Percentiles rank a stretch among this genome's conserved stretches.
These are phyloP conservation scores for Cyprinus carpio DNA, from an alignment of 2,113 vertebrate species.

Conservation along the genomic window DNA sequence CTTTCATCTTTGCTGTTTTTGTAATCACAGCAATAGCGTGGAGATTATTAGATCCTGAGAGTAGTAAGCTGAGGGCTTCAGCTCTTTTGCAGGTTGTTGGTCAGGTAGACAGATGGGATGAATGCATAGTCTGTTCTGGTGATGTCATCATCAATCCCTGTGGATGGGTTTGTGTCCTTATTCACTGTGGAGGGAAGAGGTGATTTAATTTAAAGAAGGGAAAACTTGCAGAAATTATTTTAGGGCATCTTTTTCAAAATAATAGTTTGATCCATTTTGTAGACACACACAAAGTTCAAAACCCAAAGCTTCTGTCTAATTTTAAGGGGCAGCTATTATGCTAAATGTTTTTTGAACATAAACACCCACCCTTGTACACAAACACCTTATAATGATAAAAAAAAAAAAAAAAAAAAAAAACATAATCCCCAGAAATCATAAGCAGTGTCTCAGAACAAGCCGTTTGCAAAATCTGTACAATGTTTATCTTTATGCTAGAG, in stretches of 20 bases:
- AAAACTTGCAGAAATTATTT: background rate
- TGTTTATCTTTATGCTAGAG: too few relatives aligned
- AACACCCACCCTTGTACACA: too few relatives aligned
- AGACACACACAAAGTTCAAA: background rate
- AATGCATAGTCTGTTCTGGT: background rate
- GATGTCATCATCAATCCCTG: constrained; percentile 2
- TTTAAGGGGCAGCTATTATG: too few relatives aligned
- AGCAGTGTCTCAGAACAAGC: too few relatives aligned
- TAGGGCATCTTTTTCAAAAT: background rate
- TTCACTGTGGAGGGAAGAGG: background rate
- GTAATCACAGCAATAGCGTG: background rate
- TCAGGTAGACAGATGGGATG: constrained; percentile 20
- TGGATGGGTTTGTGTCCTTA: background rate
- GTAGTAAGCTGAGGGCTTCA: background rate
- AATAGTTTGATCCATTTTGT: background rate
- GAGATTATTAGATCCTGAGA: background rate
- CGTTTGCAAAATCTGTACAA: too few relatives aligned
- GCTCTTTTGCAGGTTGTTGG: background rate
- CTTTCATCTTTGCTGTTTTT: constrained; percentile 20
- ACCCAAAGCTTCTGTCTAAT: background rate
- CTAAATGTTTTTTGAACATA: too few relatives aligned
- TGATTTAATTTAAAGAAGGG: background rate
- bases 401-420: too few relatives aligned
- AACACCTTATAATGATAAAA: too few relatives aligned
- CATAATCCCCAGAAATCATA: too few relatives aligned